Conservation (phyloP, 2,797 vertebrate genomes). For the Myotis daubentonii region DNA sequence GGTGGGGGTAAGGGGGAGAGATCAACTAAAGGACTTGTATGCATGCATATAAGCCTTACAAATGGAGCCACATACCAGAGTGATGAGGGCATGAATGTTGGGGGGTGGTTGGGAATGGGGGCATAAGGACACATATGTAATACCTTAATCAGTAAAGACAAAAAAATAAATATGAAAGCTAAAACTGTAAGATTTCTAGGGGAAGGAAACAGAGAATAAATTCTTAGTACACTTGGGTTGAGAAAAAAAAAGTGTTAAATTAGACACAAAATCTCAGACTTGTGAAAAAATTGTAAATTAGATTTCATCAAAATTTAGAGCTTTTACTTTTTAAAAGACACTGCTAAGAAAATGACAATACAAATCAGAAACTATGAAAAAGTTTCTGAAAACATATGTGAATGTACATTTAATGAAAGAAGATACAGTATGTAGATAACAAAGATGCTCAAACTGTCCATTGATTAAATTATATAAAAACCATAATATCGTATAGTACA, state of each 20-base stretch:
- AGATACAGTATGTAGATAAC: background rate
- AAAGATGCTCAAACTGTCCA: background rate
- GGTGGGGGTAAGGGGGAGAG: too few relatives aligned
- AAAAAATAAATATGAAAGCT: background rate
- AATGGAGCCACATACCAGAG: too few relatives aligned
- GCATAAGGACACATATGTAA: too few relatives aligned
- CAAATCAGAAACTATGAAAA: background rate
- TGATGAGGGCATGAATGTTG: too few relatives aligned
- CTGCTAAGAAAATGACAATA: background rate
- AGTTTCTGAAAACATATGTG: background rate
- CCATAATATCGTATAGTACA: background rate
- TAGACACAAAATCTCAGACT: background rate
- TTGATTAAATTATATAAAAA: background rate
- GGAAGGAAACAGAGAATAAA: background rate
- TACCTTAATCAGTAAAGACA: too few relatives aligned
- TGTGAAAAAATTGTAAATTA: background rate
- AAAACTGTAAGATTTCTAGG: background rate
- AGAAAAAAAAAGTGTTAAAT: background rate
- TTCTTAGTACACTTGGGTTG: background rate
- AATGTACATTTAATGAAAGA: background rate
- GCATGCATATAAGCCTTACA: too few relatives aligned
- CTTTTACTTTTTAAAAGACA: background rate
- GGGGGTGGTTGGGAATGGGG: too few relatives aligned
- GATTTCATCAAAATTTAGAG: background rate
- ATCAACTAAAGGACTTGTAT: too few relatives aligned